These are phyloP conservation scores for Phenacoccus solenopsis DNA, from an alignment of 1,140 invertebrate genomes.

Conservation along the genomic window DNA sequence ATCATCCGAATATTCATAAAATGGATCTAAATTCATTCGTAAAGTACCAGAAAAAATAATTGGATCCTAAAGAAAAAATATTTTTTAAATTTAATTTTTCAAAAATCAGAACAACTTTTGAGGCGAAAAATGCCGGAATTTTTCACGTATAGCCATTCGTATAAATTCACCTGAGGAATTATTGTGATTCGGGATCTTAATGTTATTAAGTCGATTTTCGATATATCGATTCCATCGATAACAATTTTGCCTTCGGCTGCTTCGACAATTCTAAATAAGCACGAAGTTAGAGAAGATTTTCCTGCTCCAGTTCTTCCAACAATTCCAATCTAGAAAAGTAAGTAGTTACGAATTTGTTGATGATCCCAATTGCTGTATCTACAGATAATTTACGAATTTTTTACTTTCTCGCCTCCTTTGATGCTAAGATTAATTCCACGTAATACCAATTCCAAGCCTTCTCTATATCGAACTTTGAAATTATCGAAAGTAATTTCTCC, in stretches of 20 bases:
- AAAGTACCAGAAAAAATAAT: constrained; percentile 50
- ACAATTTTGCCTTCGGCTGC: constrained; percentile 64
- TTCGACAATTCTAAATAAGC: constrained; percentile 81
- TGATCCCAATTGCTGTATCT: too few relatives aligned
- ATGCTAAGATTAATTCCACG: constrained; percentile 55
- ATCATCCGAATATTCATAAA: constrained; percentile 42
- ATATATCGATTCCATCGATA: constrained; percentile 82
- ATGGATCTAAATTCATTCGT: constrained; percentile 53
- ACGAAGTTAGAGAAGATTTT: constrained; percentile 68
- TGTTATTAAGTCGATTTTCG: constrained; percentile 73
- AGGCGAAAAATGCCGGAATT: constrained; percentile 57
- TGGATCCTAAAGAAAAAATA: constrained; percentile 35
- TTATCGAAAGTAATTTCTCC: constrained; percentile 62
- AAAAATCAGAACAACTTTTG: constrained; percentile 49
- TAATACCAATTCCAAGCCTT: constrained; percentile 69
- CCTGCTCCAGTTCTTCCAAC: constrained; percentile 73
- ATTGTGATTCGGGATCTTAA: constrained; percentile 77
- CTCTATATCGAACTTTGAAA: constrained; percentile 63
- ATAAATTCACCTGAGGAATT: constrained; percentile 54
- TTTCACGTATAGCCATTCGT: background rate
- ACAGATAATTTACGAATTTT: too few relatives aligned
- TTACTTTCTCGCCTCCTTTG: constrained; percentile 56
- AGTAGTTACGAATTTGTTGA: constrained; percentile 9
- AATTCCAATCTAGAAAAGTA: constrained; percentile 46
- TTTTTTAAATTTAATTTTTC: background rate